Evolutionary conservation across 2,797 vertebrate genomes (phyloP).

Genomic region (Cichlasoma orientale): DNA sequence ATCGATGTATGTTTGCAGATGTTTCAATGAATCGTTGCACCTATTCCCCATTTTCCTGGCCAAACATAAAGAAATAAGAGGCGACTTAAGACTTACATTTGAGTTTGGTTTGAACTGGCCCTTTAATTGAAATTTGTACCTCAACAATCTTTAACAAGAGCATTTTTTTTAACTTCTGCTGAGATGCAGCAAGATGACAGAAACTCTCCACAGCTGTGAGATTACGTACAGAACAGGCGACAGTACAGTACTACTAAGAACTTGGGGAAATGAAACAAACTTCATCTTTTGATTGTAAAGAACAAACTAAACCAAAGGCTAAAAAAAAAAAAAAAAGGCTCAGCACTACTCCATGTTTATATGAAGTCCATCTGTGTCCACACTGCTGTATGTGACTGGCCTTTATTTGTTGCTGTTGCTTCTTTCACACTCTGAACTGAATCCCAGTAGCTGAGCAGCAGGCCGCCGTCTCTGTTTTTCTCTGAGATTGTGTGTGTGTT

Average conservation of each 20-base stretch:
- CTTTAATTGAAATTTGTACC: background rate
- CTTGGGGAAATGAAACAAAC: background rate
- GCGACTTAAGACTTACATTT: background rate
- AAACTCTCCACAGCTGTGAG: no score
- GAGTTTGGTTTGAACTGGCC: background rate
- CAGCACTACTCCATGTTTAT: background rate
- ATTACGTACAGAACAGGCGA: no score
- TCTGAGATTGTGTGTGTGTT: background rate
- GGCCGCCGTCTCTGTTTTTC: slow-evolving; percentile 6
- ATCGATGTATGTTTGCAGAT: no score
- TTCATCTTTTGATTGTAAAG: background rate
- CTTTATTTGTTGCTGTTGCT: slow-evolving; percentile 8
- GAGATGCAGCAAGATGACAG: no score
- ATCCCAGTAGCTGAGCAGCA: background rate
- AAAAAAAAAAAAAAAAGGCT: background rate
- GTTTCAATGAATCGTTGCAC: no score
- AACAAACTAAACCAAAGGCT: background rate
- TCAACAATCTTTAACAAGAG: background rate
- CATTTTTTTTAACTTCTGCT: background rate
- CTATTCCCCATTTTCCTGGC: no score
- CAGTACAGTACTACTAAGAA: no score
- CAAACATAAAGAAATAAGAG: background rate
- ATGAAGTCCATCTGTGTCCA: background rate
- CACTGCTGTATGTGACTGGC: background rate
- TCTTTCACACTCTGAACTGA: slow-evolving; percentile 22